Evolutionary conservation across 2,113 vertebrate species (phyloP).

Genomic region (Vidua chalybeata): DNA sequence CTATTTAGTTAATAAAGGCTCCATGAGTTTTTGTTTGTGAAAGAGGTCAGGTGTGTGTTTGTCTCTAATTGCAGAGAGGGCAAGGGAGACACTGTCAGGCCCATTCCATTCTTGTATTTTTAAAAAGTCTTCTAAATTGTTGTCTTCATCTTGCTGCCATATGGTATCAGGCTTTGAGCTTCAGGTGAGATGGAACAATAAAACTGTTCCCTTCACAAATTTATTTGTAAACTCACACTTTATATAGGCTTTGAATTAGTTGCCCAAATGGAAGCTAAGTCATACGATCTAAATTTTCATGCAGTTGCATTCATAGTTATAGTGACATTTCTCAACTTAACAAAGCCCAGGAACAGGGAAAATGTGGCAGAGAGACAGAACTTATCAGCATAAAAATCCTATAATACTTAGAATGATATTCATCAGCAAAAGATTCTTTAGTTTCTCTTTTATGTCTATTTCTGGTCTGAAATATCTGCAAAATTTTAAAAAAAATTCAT

Average conservation of each 20-base stretch:
- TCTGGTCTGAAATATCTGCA: not conserved
- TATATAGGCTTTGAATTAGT: not conserved
- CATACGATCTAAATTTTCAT: not conserved
- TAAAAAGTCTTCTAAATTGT: not conserved
- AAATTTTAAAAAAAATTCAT: not conserved
- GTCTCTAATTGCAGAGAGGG: not conserved
- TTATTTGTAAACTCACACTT: not conserved
- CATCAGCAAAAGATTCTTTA: not conserved
- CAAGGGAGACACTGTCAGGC: not conserved
- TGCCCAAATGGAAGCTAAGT: not conserved
- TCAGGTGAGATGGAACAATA: not conserved
- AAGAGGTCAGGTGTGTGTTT: not conserved
- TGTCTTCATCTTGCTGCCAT: not conserved
- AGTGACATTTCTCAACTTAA: not conserved
- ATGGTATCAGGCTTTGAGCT: not conserved
- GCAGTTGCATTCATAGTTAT: not conserved
- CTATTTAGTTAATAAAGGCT: not conserved
- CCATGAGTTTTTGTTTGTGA: not conserved
- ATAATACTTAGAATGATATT: not conserved
- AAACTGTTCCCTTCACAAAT: not conserved
- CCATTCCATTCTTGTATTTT: not conserved
- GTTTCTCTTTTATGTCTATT: not conserved
- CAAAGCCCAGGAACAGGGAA: not conserved
- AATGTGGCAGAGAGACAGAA: not conserved
- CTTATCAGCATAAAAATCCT: not conserved